Evolutionary conservation across 2,113 vertebrate species (phyloP).

Genomic region (Enhydra lutris): DNA sequence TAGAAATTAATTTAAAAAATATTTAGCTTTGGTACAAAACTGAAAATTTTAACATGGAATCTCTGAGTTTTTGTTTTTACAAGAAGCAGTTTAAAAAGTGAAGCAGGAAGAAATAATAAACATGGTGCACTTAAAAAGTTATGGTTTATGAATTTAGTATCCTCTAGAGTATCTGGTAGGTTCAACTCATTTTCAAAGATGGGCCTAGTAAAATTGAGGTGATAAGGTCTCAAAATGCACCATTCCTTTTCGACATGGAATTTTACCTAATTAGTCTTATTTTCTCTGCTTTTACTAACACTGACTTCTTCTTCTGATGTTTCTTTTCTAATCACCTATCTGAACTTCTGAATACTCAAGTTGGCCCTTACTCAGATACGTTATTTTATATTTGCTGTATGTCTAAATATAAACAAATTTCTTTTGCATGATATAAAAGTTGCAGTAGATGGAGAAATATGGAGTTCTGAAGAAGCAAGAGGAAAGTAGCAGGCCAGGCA

Average conservation of each 20-base stretch:
- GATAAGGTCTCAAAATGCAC: background rate
- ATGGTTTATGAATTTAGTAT: constrained; percentile 6
- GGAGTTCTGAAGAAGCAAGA: constrained; percentile 10
- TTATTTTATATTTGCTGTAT: constrained; percentile 32
- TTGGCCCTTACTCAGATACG: background rate
- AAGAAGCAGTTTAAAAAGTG: background rate
- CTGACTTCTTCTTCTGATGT: background rate
- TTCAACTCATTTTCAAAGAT: constrained; percentile 31
- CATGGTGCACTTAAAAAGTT: background rate
- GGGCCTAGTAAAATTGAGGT: background rate
- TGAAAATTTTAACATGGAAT: background rate
- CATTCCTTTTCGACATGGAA: background rate
- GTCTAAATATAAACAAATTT: background rate
- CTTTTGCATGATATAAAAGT: background rate
- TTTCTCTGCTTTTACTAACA: constrained; percentile 28
- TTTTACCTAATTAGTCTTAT: background rate
- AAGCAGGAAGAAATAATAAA: background rate
- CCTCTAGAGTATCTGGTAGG: background rate
- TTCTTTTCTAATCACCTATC: background rate
- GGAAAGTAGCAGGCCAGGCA: background rate
- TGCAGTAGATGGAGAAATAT: background rate
- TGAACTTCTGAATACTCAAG: constrained; percentile 17
- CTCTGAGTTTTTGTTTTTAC: background rate
- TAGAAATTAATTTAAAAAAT: constrained; percentile 27
- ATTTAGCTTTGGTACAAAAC: constrained; percentile 38